A percentile compares a stretch with the other conserved stretches of the same genome.
These are phyloP conservation scores for Danio kyathit DNA, from an alignment of 2,797 vertebrate genomes.

Conservation along the genomic window DNA sequence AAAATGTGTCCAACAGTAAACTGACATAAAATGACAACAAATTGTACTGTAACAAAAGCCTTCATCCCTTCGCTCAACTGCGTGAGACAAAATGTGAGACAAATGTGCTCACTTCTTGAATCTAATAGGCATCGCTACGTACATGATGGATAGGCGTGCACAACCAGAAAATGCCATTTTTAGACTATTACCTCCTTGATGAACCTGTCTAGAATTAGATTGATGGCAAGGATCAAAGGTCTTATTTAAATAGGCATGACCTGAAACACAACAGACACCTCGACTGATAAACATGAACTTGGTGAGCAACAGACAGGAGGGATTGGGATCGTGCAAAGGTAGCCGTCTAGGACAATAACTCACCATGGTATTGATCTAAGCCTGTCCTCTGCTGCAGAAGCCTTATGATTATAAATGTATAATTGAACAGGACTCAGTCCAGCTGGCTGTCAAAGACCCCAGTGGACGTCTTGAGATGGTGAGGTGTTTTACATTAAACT, in stretches of 20 bases:
- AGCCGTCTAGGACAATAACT: constrained; percentile 32
- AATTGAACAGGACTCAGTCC: constrained; percentile 34
- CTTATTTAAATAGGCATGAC: too few relatives aligned
- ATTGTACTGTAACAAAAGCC: background rate
- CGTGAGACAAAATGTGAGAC: background rate
- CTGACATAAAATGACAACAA: background rate
- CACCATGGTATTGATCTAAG: constrained; percentile 52
- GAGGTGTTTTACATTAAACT: background rate
- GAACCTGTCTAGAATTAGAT: background rate
- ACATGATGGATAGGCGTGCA: background rate
- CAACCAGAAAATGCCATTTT: background rate
- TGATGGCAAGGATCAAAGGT: constrained; percentile 21
- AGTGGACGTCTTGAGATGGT: background rate
- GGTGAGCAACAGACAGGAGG: background rate
- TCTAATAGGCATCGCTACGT: background rate
- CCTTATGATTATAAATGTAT: constrained; percentile 29
- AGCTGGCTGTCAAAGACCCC: constrained; percentile 11
- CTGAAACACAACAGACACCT: background rate
- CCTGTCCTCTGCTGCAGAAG: background rate
- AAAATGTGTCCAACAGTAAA: too few relatives aligned
- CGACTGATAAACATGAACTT: constrained; percentile 10
- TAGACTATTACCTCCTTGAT: background rate
- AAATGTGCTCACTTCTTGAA: background rate
- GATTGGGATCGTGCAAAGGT: constrained; percentile 30
- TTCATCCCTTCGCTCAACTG: background rate